phyloP scores from a whole-genome alignment of 2,113 vertebrate species.

The Fregata magnificens region DNA sequence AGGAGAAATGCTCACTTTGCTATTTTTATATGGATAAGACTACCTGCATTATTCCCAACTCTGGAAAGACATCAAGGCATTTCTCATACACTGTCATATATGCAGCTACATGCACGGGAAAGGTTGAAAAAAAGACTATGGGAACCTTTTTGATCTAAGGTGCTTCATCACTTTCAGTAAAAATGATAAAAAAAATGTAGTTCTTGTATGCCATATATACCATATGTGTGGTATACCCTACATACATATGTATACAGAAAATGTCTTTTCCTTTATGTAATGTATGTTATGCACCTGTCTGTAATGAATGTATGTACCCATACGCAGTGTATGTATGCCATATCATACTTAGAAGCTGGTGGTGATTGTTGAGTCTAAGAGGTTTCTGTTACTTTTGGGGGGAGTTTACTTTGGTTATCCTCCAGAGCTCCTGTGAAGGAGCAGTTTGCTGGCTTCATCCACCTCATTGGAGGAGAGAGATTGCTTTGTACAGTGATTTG shows the following conservation, averaged over 20 bases:
- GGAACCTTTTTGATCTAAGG: not conserved
- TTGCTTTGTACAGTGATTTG: not conserved
- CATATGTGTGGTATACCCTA: not conserved
- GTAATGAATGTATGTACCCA: not conserved
- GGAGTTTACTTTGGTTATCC: not conserved
- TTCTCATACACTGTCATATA: not conserved
- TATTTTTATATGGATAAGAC: not conserved
- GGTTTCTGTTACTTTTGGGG: not conserved
- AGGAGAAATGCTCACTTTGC: not conserved
- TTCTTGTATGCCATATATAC: not conserved
- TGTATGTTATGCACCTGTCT: not conserved
- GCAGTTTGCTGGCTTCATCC: not conserved
- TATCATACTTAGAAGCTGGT: not conserved
- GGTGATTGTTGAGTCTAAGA: not conserved
- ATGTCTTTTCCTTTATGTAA: not conserved
- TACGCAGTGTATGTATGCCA: not conserved
- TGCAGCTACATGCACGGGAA: not conserved
- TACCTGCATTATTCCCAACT: not conserved
- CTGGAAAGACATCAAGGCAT: not conserved
- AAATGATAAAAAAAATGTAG: not conserved
- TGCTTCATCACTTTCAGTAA: not conserved
- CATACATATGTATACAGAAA: rapidly evolving
- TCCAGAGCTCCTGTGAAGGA: not conserved
- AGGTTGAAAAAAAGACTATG: not conserved
- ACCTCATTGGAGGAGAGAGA: not conserved